These are phyloP conservation scores for Heliornis fulica DNA, from an alignment of 2,113 vertebrate genomes.

Conservation along the genomic window DNA sequence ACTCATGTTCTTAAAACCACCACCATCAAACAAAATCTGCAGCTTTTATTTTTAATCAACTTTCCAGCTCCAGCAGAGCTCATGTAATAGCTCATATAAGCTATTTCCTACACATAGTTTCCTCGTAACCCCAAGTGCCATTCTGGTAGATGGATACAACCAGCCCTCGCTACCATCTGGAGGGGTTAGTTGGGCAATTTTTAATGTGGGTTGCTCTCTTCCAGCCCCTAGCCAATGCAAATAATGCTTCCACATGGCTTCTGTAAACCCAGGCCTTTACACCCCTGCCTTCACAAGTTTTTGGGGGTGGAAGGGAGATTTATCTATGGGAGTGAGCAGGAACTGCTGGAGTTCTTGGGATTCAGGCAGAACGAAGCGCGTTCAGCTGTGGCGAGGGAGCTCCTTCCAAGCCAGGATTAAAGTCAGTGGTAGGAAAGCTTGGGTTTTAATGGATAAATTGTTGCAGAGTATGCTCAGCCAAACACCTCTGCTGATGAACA, in stretches of 20 bases:
- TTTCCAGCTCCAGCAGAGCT: background rate
- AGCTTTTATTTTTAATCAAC: background rate
- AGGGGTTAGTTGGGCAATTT: background rate
- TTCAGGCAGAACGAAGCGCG: background rate
- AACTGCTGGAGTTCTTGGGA: background rate
- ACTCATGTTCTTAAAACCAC: rapidly evolving
- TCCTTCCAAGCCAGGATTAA: constrained; percentile 59
- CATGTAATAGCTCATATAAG: rapidly evolving
- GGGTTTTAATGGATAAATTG: constrained; percentile 56
- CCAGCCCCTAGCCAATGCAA: background rate
- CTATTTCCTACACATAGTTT: background rate
- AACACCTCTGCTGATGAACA: constrained; percentile 19
- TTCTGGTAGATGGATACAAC: background rate
- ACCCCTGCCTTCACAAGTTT: background rate
- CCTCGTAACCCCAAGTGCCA: background rate
- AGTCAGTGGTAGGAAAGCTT: constrained; percentile 1
- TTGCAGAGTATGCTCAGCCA: background rate
- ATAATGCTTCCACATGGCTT: background rate
- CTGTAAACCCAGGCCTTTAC: background rate
- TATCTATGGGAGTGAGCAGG: background rate
- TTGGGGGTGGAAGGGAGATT: background rate
- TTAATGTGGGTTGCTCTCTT: background rate
- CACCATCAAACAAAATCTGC: background rate
- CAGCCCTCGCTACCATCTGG: background rate
- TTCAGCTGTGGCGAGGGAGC: background rate